A percentile compares a stretch with the other conserved stretches of the same genome.
These are phyloP conservation scores for Agonum fuliginosum DNA, from an alignment of 2,888 invertebrate genomes.

Conservation along the genomic window DNA sequence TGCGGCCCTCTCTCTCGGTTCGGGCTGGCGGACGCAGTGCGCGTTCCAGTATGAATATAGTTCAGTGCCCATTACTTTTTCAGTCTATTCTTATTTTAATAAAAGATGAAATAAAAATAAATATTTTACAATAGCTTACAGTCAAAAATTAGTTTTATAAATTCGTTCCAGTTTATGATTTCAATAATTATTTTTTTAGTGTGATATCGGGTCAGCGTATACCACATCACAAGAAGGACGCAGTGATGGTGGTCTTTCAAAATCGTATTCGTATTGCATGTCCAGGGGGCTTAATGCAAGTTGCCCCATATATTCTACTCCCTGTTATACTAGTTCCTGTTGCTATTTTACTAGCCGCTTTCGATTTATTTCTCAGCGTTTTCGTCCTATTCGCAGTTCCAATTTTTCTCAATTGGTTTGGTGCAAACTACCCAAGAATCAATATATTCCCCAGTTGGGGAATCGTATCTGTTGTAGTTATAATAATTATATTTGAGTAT, in stretches of 20 bases:
- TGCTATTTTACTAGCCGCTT: slow-evolving; percentile 72
- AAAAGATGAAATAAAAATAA: too few relatives aligned
- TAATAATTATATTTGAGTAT: slow-evolving; percentile 83
- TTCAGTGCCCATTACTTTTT: too few relatives aligned
- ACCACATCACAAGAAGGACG: slow-evolving; percentile 67
- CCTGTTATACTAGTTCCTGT: slow-evolving; percentile 74
- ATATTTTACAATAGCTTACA: too few relatives aligned
- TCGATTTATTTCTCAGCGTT: slow-evolving; percentile 70
- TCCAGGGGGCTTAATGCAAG: slow-evolving; percentile 76
- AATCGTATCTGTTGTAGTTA: slow-evolving; percentile 78
- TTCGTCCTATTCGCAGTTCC: slow-evolving; percentile 60
- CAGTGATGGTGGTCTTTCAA: slow-evolving; percentile 73
- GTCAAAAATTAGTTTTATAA: too few relatives aligned
- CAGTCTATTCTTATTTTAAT: too few relatives aligned
- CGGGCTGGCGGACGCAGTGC: too few relatives aligned
- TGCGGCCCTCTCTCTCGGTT: too few relatives aligned
- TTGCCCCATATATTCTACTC: slow-evolving; percentile 73
- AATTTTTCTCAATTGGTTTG: slow-evolving; percentile 51
- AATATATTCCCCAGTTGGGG: slow-evolving; percentile 87
- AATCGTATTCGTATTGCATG: slow-evolving; percentile 77
- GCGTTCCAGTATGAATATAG: too few relatives aligned
- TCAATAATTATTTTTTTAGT: slow-evolving; percentile 67
- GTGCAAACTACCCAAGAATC: slow-evolving; percentile 72
- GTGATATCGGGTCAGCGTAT: slow-evolving; percentile 70
- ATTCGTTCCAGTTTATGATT: too few relatives aligned